Conservation (phyloP, 2,113 vertebrate species). For the Lota lota region DNA sequence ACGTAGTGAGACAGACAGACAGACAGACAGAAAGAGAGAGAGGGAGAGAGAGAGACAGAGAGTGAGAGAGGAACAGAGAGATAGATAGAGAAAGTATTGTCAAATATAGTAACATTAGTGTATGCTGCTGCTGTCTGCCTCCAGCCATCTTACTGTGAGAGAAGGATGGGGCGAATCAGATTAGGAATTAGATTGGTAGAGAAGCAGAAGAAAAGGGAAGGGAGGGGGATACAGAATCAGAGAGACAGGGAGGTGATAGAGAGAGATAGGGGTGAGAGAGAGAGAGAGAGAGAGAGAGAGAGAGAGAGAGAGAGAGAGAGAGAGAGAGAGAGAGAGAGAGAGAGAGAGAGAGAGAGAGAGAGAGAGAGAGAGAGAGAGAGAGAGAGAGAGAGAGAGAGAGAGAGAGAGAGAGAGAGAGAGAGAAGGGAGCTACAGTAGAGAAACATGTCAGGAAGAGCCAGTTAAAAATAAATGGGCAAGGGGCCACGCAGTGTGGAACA, state of each 20-base stretch:
- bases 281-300: conserved; percentile 18
- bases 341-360: conserved; percentile 32
- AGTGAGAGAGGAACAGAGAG: conserved; percentile 26
- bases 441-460: no score
- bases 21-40: conserved; percentile 16
- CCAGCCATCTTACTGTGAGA: conserved; percentile 64
- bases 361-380: conserved; percentile 18
- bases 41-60: conserved; percentile 22
- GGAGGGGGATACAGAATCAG: conserved; percentile 25
- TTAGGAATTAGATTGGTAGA: not conserved
- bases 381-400: conserved; percentile 9
- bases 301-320: not conserved
- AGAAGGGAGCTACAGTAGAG: not conserved
- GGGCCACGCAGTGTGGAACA: no score
- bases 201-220: conserved; percentile 25
- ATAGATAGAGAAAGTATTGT: conserved; percentile 39
- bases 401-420: conserved; percentile 19
- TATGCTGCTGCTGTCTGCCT: conserved; percentile 65
- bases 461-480: no score
- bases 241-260: conserved; percentile 15
- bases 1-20: not conserved
- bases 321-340: conserved; percentile 8
- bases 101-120: conserved; percentile 77
- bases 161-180: conserved; percentile 46
- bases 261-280: conserved; percentile 15